Evolutionary conservation across 2,797 vertebrate genomes (phyloP), one percentile per base, ranked within the genome.

Genomic region (Dryobates pubescens): DNA sequence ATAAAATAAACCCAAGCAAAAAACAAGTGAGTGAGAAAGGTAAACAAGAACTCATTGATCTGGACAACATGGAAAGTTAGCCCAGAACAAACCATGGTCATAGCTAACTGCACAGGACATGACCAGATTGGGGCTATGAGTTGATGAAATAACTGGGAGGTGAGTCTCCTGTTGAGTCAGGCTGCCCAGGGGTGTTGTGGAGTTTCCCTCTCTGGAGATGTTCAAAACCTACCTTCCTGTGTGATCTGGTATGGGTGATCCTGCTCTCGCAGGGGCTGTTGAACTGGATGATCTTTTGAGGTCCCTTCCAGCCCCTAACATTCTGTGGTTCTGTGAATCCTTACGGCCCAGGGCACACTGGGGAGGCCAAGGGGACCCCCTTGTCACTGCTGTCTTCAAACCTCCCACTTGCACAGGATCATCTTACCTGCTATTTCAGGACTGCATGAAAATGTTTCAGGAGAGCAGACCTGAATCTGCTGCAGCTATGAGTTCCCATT

Each of bases 111-210:
- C 2, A 1, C 7, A 78, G 49, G 26, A 18, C 26, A 18, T 10
- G 22, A 69, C 34, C 8, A 74, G 63, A 10, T 13, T 12, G 15
- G 19, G 67, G 2, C 61, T 72, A 1, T 30, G 84, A 82, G 36
- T 11, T 70, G n/a, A 22, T 47, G 24, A 41, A 53, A 29, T 26
- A 7, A 5, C 0, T 57, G 38, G 69, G 49, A 70, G 18, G 6
- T 1, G 1, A 43, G 14, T 88, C 36, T 58, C 67, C 17, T 1
- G 0, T 12, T 22, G 15, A 30, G 41, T 43, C 41, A 43, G 41
- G 41, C 41, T 43, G 41, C 41, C 41, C 41, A 43, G 41, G 41
- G 41, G 16, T 7, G 41, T 43, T 43, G 41, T 43, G 41, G 16
- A 43, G 41, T 43, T 43, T 43, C 41, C 41, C 41, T 43, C 14